Percentiles rank a stretch among this genome's conserved stretches.
These are phyloP conservation scores for Muscina levida DNA, from an alignment of 2,888 invertebrate genomes.

Conservation along the genomic window DNA sequence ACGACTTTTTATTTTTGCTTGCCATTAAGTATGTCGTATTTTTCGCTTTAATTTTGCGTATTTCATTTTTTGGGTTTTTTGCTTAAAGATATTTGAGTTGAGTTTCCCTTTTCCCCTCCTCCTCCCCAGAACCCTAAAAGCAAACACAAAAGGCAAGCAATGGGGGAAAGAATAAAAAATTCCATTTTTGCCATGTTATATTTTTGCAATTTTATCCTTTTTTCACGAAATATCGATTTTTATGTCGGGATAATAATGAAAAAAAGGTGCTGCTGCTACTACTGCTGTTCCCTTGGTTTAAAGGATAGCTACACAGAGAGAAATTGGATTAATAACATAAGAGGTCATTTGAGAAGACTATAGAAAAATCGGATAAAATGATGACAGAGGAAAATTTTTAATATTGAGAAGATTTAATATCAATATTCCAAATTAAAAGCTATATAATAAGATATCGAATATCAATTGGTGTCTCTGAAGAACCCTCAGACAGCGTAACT, in stretches of 20 bases:
- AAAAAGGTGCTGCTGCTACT: constrained; percentile 50
- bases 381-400: too few species aligned
- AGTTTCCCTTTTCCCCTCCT: constrained; percentile 36
- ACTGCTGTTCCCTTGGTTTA: constrained; percentile 16
- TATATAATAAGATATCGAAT: too few species aligned
- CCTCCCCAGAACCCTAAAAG: too few species aligned
- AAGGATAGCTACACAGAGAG: constrained; percentile 47
- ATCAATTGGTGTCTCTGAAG: too few species aligned
- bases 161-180: constrained; percentile 3
- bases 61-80: constrained; percentile 38
- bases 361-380: too few species aligned
- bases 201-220: constrained; percentile 64
- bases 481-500: too few species aligned
- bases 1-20: constrained; percentile 53
- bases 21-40: constrained; percentile 15
- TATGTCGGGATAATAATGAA: constrained; percentile 63
- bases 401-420: too few species aligned
- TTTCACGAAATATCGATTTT: constrained; percentile 68
- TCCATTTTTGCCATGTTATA: constrained; percentile 53
- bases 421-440: too few species aligned
- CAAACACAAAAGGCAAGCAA: not conserved
- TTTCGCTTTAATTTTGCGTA: constrained; percentile 41
- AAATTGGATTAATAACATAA: too few species aligned
- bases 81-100: constrained; percentile 64
- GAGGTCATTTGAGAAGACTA: too few species aligned